phyloP scores from a whole-genome alignment of 2,113 vertebrate genomes.

The Apteryx mantelli region DNA sequence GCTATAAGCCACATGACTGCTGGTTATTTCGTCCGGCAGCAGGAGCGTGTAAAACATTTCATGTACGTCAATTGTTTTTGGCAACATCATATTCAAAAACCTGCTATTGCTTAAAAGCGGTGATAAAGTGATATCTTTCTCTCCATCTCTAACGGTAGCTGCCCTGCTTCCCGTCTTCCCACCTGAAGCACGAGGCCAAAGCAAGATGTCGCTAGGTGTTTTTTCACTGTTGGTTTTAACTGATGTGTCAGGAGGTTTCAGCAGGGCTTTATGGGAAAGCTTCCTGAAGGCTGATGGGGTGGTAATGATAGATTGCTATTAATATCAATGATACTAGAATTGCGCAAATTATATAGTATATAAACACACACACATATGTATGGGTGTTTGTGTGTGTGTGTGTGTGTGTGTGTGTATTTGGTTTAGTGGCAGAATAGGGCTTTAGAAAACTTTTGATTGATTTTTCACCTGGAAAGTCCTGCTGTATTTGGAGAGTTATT shows the following conservation, averaged over 20 bases:
- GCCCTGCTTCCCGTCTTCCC: background rate
- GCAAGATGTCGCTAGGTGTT: background rate
- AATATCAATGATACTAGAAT: background rate
- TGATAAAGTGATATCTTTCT: background rate
- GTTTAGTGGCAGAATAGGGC: background rate
- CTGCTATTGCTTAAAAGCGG: background rate
- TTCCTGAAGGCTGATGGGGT: background rate
- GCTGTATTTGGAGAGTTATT: background rate
- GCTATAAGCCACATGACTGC: background rate
- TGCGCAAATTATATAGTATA: background rate
- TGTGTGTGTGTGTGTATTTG: background rate
- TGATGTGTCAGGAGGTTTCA: background rate
- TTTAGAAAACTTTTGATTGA: background rate
- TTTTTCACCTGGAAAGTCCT: background rate
- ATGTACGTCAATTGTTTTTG: background rate
- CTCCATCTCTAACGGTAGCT: background rate
- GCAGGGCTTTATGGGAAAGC: background rate
- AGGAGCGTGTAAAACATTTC: background rate
- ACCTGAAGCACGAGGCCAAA: background rate
- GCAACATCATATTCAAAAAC: background rate
- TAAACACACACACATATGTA: background rate
- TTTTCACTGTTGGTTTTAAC: background rate
- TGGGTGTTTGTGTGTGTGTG: no score
- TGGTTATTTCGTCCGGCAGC: background rate
- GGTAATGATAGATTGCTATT: background rate